Conservation (phyloP, 2,797 vertebrate genomes). For the Hemibagrus guttatus region DNA sequence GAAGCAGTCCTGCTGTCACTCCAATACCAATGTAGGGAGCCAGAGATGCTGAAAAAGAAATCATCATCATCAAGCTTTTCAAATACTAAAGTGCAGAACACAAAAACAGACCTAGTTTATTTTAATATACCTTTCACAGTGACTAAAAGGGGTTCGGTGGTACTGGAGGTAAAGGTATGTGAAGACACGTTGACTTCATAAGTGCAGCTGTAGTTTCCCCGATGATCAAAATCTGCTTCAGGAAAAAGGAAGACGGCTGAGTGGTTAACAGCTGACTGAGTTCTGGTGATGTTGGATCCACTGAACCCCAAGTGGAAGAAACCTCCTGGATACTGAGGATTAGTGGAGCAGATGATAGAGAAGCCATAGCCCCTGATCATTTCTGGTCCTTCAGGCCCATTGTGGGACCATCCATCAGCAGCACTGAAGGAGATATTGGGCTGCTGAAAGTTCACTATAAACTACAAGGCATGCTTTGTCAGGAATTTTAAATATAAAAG, state of each 20-base stretch:
- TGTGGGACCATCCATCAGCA: not conserved
- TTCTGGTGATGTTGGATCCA: not conserved
- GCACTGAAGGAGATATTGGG: not conserved
- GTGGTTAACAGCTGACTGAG: not conserved
- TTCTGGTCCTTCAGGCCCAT: not conserved
- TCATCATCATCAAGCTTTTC: not conserved
- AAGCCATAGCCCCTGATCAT: slow-evolving; percentile 52
- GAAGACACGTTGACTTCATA: not conserved
- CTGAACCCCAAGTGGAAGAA: slow-evolving; percentile 61
- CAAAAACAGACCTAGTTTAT: not conserved
- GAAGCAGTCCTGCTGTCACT: not conserved
- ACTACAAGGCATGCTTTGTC: not conserved
- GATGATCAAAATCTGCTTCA: not conserved
- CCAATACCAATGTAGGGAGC: slow-evolving; percentile 14
- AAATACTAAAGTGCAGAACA: not conserved
- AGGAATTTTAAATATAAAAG: too few species aligned
- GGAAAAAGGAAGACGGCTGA: not conserved
- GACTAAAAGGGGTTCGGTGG: not conserved
- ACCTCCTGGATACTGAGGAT: slow-evolving; percentile 63
- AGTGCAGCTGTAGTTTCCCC: not conserved
- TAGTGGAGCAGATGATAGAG: slow-evolving; percentile 67
- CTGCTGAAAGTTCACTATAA: not conserved
- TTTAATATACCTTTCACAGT: not conserved
- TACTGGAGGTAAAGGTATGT: not conserved
- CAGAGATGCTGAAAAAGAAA: slow-evolving; percentile 2